A percentile compares a stretch with the other conserved stretches of the same genome.
These are phyloP conservation scores for Acanthopleura granulata DNA, from an alignment of 2,888 invertebrate genomes.

Conservation along the genomic window DNA sequence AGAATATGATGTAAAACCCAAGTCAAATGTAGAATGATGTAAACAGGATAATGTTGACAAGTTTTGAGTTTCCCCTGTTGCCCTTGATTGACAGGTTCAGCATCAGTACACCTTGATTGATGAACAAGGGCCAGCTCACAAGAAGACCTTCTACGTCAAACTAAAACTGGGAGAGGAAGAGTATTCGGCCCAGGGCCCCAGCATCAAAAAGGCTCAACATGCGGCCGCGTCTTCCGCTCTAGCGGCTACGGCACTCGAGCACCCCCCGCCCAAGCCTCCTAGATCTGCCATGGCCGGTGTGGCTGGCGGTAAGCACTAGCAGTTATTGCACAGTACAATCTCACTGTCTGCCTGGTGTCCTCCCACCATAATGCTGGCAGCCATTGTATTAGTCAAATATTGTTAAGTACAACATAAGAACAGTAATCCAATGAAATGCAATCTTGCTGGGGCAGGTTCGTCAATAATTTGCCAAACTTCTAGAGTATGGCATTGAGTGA, in stretches of 20 bases:
- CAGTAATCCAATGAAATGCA: too few species aligned
- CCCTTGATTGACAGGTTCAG: constrained; percentile 77
- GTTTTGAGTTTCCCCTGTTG: too few species aligned
- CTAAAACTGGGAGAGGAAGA: constrained; percentile 82
- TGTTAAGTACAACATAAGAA: too few species aligned
- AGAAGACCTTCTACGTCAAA: constrained; percentile 96
- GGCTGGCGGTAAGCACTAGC: neutral
- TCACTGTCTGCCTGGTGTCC: too few species aligned
- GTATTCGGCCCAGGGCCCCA: constrained; percentile 84
- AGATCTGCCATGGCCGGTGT: constrained; percentile 19
- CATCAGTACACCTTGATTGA: constrained; percentile 96
- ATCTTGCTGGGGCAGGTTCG: too few species aligned
- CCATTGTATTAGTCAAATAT: too few species aligned
- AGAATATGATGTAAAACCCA: neutral
- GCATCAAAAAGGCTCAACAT: constrained; percentile 98
- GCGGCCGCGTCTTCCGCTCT: constrained; percentile 92
- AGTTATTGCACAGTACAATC: neutral
- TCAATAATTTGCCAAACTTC: too few species aligned
- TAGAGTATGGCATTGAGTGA: too few species aligned
- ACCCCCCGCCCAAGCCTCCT: constrained; percentile 60
- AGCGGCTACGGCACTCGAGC: constrained; percentile 81
- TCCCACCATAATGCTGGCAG: too few species aligned
- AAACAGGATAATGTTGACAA: too few species aligned
- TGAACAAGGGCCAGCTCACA: constrained; percentile 98
- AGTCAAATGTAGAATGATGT: neutral